Conservation (phyloP, 1,140 invertebrate species). For the Acromyrmex heyeri region DNA sequence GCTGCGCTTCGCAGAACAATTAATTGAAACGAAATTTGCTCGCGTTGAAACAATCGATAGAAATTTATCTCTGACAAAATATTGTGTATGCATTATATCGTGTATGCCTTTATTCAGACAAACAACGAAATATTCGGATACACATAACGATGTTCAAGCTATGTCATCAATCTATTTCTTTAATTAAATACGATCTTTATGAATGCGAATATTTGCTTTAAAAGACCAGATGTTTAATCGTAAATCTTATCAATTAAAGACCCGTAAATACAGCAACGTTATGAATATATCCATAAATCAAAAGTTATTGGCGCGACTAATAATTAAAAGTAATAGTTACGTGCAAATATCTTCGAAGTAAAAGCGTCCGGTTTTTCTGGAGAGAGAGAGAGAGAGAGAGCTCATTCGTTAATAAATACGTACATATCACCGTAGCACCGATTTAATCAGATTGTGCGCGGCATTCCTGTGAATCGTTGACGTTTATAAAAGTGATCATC, state of each 20-base stretch:
- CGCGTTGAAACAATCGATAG: slow-evolving; percentile 3
- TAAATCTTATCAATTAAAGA: slow-evolving; percentile 70
- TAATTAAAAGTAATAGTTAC: slow-evolving; percentile 71
- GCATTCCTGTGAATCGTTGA: slow-evolving; percentile 6
- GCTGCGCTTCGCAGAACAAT: background rate
- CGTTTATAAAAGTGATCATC: slow-evolving; percentile 15
- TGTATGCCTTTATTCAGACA: background rate
- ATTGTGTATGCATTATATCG: no score
- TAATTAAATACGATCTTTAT: slow-evolving; percentile 66
- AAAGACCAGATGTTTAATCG: slow-evolving; percentile 40
- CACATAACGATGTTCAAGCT: background rate
- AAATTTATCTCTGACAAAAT: slow-evolving; percentile 12
- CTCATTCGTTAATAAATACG: background rate
- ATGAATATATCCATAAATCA: slow-evolving; percentile 65
- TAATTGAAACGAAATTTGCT: background rate
- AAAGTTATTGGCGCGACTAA: slow-evolving; percentile 64
- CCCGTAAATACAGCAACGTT: slow-evolving; percentile 64
- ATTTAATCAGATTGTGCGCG: slow-evolving; percentile 14
- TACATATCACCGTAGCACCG: slow-evolving; percentile 1
- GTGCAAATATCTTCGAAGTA: slow-evolving; percentile 53
- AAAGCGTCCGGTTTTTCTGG: slow-evolving; percentile 28
- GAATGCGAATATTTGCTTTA: slow-evolving; percentile 36
- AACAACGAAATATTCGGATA: background rate
- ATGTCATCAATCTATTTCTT: background rate
- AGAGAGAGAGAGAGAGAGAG: no score